Base-by-base conservation (phyloP, 2,888 invertebrate genomes). In the Octodonta nipae region DNA sequence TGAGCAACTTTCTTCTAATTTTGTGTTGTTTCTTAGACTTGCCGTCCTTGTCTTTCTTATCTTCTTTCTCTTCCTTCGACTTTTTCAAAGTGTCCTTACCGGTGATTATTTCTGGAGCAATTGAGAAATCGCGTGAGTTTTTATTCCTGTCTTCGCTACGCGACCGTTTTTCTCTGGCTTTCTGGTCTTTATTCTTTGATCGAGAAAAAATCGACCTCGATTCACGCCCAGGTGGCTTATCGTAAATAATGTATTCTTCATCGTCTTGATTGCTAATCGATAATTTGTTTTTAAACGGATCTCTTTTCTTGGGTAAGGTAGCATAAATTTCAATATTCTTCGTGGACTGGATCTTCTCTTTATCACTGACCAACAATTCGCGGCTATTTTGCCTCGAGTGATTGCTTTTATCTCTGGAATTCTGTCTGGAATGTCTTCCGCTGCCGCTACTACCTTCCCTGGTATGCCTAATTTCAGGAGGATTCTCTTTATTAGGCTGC, bases 11-110 rank as follows among this genome's bases (percentile, higher is more conserved):
- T 50, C 88, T 68, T 15, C 88, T 67, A 27, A 89, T 85, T 63
- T 88, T 88, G 52, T 89, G 89, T 54, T 88, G 88, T 45, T 89
- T 89, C 54, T 88, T 88, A 30, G 78, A 78, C 51, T 82, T 82
- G 36, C 73, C 70, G 35, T 83, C 81, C 53, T 79, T 73, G 7
- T 68, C 67, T 31, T 59, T 56, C 22, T 72, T 66, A 45, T 77
- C 75, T 35, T 73, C 67, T 35, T 78, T 75, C 42, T 73, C 67
- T 35, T 75, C 73, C 12, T 30, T 30, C 17, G 75, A 45, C 31
- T 47, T 50, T 24, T 51, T 52, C n/a, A 43, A 30, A 14, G 49
- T 56, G 42, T 43, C 53, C 33, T 54, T 53, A n/a, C 47, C 55
- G n/a, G 47, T 45, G 5, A 52, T 38, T 22, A 51, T 49, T 38